phyloP scores from a whole-genome alignment of 2,797 vertebrate genomes.

The Channa striata region DNA sequence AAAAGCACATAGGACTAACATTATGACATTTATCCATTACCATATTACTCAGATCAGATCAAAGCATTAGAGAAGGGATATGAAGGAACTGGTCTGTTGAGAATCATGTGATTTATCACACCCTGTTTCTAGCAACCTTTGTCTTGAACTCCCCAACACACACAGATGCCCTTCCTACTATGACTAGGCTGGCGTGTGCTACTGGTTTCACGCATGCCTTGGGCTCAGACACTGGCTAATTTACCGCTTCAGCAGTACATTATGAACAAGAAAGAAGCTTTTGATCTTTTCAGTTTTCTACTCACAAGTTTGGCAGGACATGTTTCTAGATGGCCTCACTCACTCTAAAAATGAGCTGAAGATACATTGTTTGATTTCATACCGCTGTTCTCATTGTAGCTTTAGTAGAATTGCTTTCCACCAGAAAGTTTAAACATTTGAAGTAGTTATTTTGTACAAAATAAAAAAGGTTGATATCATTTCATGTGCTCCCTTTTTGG shows the following conservation, averaged over 20 bases:
- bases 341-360: conserved; percentile 57
- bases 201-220: conserved; percentile 84
- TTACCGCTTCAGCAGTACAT: conserved; percentile 80
- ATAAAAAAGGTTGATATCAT: conserved; percentile 50
- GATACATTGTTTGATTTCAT: conserved; percentile 66
- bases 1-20: conserved; percentile 49
- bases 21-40: conserved; percentile 50
- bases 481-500: conserved; percentile 29
- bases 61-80: conserved; percentile 67
- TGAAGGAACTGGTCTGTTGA: conserved; percentile 65
- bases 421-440: conserved; percentile 40
- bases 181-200: conserved; percentile 78
- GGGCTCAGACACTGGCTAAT: conserved; percentile 83
- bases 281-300: conserved; percentile 77
- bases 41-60: conserved; percentile 67
- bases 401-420: conserved; percentile 37
- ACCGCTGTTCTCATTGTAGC: conserved; percentile 63
- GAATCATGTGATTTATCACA: conserved; percentile 80
- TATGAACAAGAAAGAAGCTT: conserved; percentile 79
- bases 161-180: conserved; percentile 72
- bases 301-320: conserved; percentile 78
- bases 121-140: conserved; percentile 70
- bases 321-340: conserved; percentile 75
- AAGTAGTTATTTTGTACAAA: conserved; percentile 52
- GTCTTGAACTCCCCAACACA: conserved; percentile 65